These are phyloP conservation scores for Drosophila simulans DNA, from an alignment of 1,140 invertebrate genomes.

Conservation along the genomic window DNA sequence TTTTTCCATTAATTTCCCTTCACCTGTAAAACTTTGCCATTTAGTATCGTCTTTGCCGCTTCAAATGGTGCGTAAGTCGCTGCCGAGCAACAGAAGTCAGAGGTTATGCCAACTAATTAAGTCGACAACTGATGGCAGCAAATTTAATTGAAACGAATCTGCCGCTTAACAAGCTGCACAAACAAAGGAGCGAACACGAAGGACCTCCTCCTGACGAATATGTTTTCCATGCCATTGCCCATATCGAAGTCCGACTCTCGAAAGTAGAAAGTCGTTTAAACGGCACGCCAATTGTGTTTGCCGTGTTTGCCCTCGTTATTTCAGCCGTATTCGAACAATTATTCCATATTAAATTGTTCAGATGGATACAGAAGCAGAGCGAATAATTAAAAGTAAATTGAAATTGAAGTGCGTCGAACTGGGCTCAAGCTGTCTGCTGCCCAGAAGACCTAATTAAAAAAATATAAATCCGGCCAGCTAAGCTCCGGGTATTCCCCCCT, in stretches of 20 bases:
- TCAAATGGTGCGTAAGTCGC: conserved; percentile 20
- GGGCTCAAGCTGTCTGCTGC: conserved; percentile 11
- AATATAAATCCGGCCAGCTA: conserved; percentile 49
- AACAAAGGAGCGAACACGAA: conserved; percentile 46
- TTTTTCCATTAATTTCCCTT: neutral
- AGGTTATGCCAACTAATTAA: conserved; percentile 74
- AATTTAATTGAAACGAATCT: conserved; percentile 80
- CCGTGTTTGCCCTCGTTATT: conserved; percentile 38
- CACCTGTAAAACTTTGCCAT: neutral
- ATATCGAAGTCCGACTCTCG: conserved; percentile 49
- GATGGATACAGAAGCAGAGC: conserved; percentile 5
- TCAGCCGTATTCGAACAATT: conserved; percentile 37
- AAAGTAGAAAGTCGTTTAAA: conserved; percentile 72
- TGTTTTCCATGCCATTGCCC: conserved; percentile 4
- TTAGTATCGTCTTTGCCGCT: neutral
- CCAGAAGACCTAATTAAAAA: conserved; percentile 43
- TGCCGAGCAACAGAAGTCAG: conserved; percentile 22
- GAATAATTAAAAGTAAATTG: conserved; percentile 78
- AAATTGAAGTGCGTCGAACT: conserved; percentile 53
- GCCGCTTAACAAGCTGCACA: conserved; percentile 62
- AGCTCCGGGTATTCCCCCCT: neutral
- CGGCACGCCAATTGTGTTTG: conserved; percentile 62
- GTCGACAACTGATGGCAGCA: conserved; percentile 67
- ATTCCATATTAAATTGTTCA: conserved; percentile 57
- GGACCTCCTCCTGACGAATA: conserved; percentile 6